phyloP scores from a whole-genome alignment of 2,888 invertebrate genomes.

The Caenorhabditis sp. region DNA sequence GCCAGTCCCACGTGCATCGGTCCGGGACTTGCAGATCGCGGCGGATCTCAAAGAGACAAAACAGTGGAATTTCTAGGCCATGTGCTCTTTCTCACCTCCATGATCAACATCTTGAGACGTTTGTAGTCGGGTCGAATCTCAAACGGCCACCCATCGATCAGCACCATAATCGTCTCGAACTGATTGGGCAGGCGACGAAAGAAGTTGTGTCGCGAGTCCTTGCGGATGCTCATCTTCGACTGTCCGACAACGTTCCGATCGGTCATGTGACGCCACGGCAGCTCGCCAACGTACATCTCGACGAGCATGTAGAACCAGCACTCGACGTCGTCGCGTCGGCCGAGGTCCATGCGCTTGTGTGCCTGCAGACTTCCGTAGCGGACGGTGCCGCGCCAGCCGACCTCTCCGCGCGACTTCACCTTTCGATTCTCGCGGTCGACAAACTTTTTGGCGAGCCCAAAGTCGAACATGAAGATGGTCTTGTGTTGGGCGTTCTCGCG shows the following conservation, averaged over 20 bases:
- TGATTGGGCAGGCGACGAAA: constrained; percentile 36
- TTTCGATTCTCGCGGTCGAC: constrained; percentile 47
- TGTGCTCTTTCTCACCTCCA: constrained; percentile 33
- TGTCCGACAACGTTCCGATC: constrained; percentile 46
- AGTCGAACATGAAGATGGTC: constrained; percentile 57
- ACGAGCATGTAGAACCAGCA: constrained; percentile 72
- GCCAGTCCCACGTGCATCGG: constrained; percentile 55
- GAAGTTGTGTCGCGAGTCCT: constrained; percentile 16
- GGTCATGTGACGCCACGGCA: constrained; percentile 70
- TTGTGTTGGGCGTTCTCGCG: constrained; percentile 42
- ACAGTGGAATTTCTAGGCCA: background rate
- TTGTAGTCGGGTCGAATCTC: constrained; percentile 43
- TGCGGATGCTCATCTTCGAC: constrained; percentile 29
- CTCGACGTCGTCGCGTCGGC: constrained; percentile 68
- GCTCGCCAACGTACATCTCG: constrained; percentile 66
- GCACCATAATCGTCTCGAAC: constrained; percentile 44
- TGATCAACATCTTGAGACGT: constrained; percentile 31
- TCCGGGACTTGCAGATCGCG: constrained; percentile 34
- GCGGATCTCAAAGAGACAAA: constrained; percentile 30
- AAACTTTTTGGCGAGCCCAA: constrained; percentile 57
- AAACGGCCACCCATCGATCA: constrained; percentile 51
- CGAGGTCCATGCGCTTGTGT: constrained; percentile 65
- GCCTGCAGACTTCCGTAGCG: constrained; percentile 70
- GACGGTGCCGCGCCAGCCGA: constrained; percentile 71
- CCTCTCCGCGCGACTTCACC: constrained; percentile 61